Evolutionary conservation across 2,113 vertebrate species (phyloP), one percentile per base, ranked within the genome.

Genomic region (Solea solea): DNA sequence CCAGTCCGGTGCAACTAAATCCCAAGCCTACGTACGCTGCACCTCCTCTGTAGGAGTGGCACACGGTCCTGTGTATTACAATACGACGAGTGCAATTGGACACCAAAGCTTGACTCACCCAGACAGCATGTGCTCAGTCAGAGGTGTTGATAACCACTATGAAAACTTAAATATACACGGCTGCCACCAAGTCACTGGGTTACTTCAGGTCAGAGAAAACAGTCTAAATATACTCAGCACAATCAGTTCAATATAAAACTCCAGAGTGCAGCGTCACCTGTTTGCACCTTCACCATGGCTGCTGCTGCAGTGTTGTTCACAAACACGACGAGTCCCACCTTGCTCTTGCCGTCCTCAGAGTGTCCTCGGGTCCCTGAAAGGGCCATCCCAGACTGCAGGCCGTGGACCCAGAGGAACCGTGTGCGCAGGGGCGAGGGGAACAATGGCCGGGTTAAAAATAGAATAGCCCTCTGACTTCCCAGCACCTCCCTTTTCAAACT

Each of bases 371-470:
- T 82, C 75, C 82, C 82, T 46, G 44, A 76, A 49, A 1, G 39
- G 67, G 71, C 81, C 75, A 65, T 56, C 66, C 34, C 25, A 8
- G 57, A 34, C 74, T 67, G 42, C 25, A 51, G 69, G 72, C 76
- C 49, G 71, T 25, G 3, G 74, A 41, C 78, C 69, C 75, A 54
- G 56, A 80, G 81, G 81, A 80, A 71, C 72, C 25, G 45, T 21
- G 4, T 78, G 74, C n/a, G 16, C 40, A 61, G 44, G 48, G 58
- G 48, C 78, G 48, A 78, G 41, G 64, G 64, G 74, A 88, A 90
- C 86, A 87, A 84, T 90, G 81, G 79, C 56, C 50, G 42, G 57
- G 74, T 76, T 92, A 90, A 80, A 90, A 90, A 87, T 90, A 90
- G 86, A 86, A 56, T n/a, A 34, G 3, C 44, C 39, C 72, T 72